Evolutionary conservation across 2,888 invertebrate genomes (phyloP).

Genomic region (Thymelicus sylvestris): DNA sequence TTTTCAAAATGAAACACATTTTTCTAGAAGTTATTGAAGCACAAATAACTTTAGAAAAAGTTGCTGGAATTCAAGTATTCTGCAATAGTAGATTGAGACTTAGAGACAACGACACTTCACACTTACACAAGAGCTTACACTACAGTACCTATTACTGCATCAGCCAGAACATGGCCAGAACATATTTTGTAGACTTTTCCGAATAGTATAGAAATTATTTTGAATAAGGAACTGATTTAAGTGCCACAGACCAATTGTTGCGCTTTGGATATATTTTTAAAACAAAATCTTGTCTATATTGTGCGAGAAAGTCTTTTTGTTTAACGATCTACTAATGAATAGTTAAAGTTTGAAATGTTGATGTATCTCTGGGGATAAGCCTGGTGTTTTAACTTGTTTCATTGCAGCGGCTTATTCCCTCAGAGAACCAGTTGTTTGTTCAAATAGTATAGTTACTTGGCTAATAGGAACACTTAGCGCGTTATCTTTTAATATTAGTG

Average conservation of each 20-base stretch:
- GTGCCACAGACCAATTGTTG: constrained; percentile 68
- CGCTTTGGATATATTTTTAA: constrained; percentile 58
- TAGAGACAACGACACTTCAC: constrained; percentile 82
- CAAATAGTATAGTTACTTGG: constrained; percentile 55
- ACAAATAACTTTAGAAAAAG: constrained; percentile 29
- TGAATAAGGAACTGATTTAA: constrained; percentile 71
- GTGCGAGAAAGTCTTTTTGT: constrained; percentile 45
- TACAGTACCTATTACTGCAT: constrained; percentile 53
- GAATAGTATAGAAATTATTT: constrained; percentile 56
- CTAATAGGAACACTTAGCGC: constrained; percentile 63
- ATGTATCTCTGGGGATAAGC: constrained; percentile 43
- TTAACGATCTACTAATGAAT: constrained; percentile 34
- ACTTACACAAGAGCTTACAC: constrained; percentile 77
- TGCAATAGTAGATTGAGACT: constrained; percentile 56
- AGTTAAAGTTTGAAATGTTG: constrained; percentile 36
- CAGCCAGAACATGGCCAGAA: constrained; percentile 43
- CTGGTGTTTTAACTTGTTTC: constrained; percentile 13
- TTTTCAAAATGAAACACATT: not conserved
- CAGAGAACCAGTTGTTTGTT: constrained; percentile 46
- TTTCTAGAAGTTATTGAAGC: constrained; percentile 15
- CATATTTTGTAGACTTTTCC: constrained; percentile 46
- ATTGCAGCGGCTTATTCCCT: constrained; percentile 10
- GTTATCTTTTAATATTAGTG: constrained; percentile 84
- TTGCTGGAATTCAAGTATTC: constrained; percentile 33
- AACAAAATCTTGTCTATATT: constrained; percentile 55